Evolutionary conservation across 1,140 invertebrate species (phyloP).

Genomic region (Pseudomyrmex sp.): DNA sequence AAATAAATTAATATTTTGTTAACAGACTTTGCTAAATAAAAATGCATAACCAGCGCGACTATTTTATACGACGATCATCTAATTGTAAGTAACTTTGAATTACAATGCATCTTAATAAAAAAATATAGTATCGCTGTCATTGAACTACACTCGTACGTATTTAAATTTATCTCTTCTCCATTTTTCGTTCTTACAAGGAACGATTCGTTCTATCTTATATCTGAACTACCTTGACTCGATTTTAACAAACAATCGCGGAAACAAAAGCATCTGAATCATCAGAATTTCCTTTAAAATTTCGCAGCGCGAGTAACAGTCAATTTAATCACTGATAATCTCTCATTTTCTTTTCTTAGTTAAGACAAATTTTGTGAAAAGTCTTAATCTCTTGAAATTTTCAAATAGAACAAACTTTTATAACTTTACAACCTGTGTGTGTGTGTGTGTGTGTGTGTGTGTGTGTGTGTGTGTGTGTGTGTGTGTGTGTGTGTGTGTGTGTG

Average conservation of each 20-base stretch:
- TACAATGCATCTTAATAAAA: slow-evolving; percentile 44
- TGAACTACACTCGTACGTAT: slow-evolving; percentile 17
- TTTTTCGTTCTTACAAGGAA: slow-evolving; percentile 19
- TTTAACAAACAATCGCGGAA: slow-evolving; percentile 16
- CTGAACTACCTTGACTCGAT: slow-evolving; percentile 34
- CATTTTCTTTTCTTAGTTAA: neutral
- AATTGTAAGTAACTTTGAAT: slow-evolving; percentile 38
- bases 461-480: too few relatives aligned
- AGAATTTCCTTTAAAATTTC: slow-evolving; percentile 11
- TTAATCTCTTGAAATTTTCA: neutral
- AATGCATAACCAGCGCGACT: neutral
- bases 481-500: too few relatives aligned
- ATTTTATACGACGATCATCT: neutral
- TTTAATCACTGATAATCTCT: neutral
- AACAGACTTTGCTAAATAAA: neutral
- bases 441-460: too few relatives aligned
- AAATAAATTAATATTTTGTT: slow-evolving; percentile 12
- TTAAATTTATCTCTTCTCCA: slow-evolving; percentile 28
- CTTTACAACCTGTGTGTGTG: too few relatives aligned
- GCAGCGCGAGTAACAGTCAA: neutral
- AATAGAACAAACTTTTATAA: too few relatives aligned
- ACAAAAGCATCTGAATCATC: slow-evolving; percentile 8
- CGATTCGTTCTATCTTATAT: slow-evolving; percentile 34
- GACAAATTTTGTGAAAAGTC: too few relatives aligned
- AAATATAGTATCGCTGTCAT: slow-evolving; percentile 23